A percentile compares a stretch with the other conserved stretches of the same genome.
Conservation (phyloP, 2,888 invertebrate genomes). For the Aphrophora alni region DNA sequence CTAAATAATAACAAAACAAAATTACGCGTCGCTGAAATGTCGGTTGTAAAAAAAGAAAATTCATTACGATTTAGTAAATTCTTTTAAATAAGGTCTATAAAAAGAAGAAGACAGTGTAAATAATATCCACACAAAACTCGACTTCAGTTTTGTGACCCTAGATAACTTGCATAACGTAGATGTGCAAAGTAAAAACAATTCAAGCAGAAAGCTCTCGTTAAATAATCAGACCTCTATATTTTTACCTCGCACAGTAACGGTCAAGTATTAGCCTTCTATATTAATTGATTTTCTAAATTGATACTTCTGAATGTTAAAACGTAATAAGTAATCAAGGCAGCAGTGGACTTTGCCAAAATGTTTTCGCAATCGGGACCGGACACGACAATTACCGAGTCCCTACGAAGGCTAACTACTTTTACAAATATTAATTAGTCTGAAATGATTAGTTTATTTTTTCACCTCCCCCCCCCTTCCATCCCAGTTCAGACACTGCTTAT, state of each 20-base stretch:
- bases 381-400: not conserved
- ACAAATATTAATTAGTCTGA: constrained; percentile 6
- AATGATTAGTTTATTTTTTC: constrained; percentile 7
- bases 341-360: not conserved
- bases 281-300: constrained; percentile 6
- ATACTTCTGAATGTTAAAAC: not conserved
- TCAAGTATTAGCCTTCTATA: not conserved
- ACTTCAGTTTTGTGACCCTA: too few species aligned
- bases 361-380: not conserved
- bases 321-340: constrained; percentile 4
- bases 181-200: too few species aligned
- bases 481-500: not conserved
- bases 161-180: too few species aligned
- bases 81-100: too few species aligned
- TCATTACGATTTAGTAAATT: too few species aligned
- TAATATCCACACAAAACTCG: too few species aligned
- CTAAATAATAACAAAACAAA: too few species aligned
- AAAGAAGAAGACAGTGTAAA: too few species aligned
- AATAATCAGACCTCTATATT: not conserved
- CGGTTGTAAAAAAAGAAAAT: too few species aligned
- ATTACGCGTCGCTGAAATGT: too few species aligned
- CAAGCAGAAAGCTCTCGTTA: too few species aligned
- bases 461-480: not conserved
- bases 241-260: not conserved
- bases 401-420: not conserved